phyloP scores from a whole-genome alignment of 2,113 vertebrate species.

The Urocynchramus pylzowi region DNA sequence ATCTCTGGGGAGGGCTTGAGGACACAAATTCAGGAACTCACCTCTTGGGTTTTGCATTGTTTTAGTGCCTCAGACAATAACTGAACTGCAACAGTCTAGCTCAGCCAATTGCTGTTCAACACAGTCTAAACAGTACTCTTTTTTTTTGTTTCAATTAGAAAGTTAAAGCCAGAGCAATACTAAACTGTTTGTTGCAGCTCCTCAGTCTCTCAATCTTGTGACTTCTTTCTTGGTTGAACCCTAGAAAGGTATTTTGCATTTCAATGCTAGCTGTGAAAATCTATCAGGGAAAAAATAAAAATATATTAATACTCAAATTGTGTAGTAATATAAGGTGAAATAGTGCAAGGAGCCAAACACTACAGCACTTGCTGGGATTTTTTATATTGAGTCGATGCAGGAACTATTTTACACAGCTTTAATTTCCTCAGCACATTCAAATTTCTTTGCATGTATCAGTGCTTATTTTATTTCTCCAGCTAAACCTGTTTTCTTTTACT shows the following conservation, averaged over 20 bases:
- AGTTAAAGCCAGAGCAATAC: background rate
- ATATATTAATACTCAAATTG: background rate
- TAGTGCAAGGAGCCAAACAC: background rate
- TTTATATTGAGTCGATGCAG: accelerated
- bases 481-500: background rate
- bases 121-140: background rate
- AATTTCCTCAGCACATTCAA: background rate
- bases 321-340: background rate
- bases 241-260: background rate
- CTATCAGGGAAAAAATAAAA: background rate
- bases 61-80: background rate
- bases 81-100: background rate
- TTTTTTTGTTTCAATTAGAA: background rate
- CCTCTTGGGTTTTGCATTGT: background rate
- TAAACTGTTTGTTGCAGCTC: accelerated
- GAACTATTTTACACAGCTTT: background rate
- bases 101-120: background rate
- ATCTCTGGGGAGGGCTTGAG: background rate
- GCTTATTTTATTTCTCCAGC: background rate
- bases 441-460: background rate
- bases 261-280: background rate
- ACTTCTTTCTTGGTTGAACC: background rate
- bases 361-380: background rate
- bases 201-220: no score
- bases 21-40: accelerated